Evolutionary conservation across 2,113 vertebrate genomes (phyloP).

Genomic region (Leptobrachium leishanense): DNA sequence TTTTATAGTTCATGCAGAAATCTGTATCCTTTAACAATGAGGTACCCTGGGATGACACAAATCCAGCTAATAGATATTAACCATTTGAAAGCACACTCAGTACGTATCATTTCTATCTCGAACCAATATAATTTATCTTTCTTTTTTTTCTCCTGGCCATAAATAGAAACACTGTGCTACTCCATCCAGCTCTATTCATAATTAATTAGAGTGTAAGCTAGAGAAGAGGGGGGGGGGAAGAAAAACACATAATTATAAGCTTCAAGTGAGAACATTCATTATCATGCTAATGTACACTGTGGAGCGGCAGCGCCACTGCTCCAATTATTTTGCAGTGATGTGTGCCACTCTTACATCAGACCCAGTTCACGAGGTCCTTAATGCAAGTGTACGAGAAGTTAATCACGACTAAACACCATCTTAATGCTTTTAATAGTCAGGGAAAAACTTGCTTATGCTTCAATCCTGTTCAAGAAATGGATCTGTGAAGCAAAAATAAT

Average conservation of each 20-base stretch:
- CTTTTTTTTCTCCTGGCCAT: slow-evolving; percentile 56
- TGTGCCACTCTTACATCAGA: slow-evolving; percentile 49
- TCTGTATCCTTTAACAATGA: not conserved
- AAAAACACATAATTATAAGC: slow-evolving; percentile 70
- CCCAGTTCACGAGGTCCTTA: slow-evolving; percentile 21
- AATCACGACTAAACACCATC: slow-evolving; percentile 7
- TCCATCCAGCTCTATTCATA: slow-evolving; percentile 61
- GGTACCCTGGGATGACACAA: slow-evolving; percentile 12
- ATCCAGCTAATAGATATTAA: slow-evolving; percentile 3
- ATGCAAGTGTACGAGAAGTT: slow-evolving; percentile 8
- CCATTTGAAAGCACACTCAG: not conserved
- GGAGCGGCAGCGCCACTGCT: slow-evolving; percentile 46
- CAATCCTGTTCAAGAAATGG: not conserved
- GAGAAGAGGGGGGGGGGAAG: slow-evolving; percentile 52
- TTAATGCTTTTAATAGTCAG: not conserved
- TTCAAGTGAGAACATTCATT: slow-evolving; percentile 71
- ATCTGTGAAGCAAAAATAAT: too few relatives aligned
- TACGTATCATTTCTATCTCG: slow-evolving; percentile 24
- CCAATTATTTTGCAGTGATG: slow-evolving; percentile 57
- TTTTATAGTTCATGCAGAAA: not conserved
- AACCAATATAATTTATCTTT: slow-evolving; percentile 17
- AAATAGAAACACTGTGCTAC: slow-evolving; percentile 62
- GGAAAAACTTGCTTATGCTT: not conserved
- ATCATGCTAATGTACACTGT: slow-evolving; percentile 67
- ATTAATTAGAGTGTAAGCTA: slow-evolving; percentile 66